Base-by-base conservation (phyloP, 2,797 vertebrate species). In the Anolis apletophallus region DNA sequence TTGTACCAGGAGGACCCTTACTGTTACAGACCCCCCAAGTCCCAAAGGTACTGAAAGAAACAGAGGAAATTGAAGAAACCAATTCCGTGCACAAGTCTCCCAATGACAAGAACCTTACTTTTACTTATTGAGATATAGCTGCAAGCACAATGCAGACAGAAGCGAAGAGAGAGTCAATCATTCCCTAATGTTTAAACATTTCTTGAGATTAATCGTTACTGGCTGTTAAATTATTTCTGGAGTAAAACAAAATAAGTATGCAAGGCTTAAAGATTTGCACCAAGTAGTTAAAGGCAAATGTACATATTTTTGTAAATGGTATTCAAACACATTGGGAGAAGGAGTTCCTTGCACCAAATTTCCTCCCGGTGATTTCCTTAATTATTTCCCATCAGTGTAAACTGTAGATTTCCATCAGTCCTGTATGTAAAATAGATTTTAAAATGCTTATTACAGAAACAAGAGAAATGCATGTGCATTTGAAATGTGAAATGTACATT, bases 291-390 rank as follows among this genome's bases (percentile, higher is more conserved):
- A 64, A 32, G 17, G 13, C 36, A 89, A 81, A 77, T 54, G 29
- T 23, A 10, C 14, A 55, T 23, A 32, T 88, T 12, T 81, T 54
- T 40, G 57, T 85, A 19, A 52, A 81, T 46, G 69, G 46, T 21
- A n/a, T 54, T 54, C 40, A 69, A 34, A 19, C 21, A 29, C 64
- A 68, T 69, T 61, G 14, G 34, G 26, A 55, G 3, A 55, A 9
- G 84, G 21, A 68, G 52, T 9, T 12, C 50, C 36, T 71, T 29
- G 69, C 81, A 67, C 36, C 84, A 85, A 67, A 36, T 85, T 78
- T 69, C 52, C 52, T 46, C n/a, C 54, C 32, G 75, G 34, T 55
- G 50, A 57, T 85, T 54, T 74, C 34, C 16, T 17, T 5, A 40
- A 68, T 54, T 5, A 1, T 1, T 57, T 67, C 32, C 59, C 10